Evolutionary conservation across 2,113 vertebrate species (phyloP).

Genomic region (Onychorhynchus coronatus): DNA sequence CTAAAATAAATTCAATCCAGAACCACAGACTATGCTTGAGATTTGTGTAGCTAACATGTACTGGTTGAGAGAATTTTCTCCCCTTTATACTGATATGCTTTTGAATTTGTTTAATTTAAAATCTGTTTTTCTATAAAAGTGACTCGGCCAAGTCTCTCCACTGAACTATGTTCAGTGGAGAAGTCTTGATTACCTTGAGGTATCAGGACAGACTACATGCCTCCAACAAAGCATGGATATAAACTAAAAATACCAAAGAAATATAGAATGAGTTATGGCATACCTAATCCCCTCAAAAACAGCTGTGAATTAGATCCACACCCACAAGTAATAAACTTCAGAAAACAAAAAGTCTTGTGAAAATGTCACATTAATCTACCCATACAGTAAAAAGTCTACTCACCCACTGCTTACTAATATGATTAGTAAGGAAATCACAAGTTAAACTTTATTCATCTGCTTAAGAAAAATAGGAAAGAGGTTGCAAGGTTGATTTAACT

Average conservation of each 20-base stretch:
- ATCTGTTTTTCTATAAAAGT: not conserved
- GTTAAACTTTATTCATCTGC: constrained; percentile 64
- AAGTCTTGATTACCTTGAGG: not conserved
- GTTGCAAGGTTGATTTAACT: constrained; percentile 62
- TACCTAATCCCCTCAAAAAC: constrained; percentile 25
- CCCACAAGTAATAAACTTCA: constrained; percentile 39
- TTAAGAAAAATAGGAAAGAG: constrained; percentile 59
- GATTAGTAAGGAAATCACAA: constrained; percentile 69
- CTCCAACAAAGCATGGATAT: not conserved
- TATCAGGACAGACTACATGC: not conserved
- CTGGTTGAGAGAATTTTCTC: not conserved
- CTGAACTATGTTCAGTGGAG: not conserved
- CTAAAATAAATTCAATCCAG: not conserved
- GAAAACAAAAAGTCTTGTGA: constrained; percentile 10
- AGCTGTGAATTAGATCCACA: constrained; percentile 50
- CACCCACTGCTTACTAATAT: constrained; percentile 61
- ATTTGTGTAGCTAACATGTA: not conserved
- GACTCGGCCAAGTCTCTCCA: not conserved
- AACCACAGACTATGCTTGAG: not conserved
- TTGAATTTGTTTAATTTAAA: not conserved
- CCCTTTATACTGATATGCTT: not conserved
- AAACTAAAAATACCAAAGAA: not conserved
- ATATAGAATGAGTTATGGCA: not conserved
- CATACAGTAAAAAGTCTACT: constrained; percentile 41
- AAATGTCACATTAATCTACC: constrained; percentile 59